Evolutionary conservation across 1,140 invertebrate genomes (phyloP).

Genomic region (Drosophila tani): DNA sequence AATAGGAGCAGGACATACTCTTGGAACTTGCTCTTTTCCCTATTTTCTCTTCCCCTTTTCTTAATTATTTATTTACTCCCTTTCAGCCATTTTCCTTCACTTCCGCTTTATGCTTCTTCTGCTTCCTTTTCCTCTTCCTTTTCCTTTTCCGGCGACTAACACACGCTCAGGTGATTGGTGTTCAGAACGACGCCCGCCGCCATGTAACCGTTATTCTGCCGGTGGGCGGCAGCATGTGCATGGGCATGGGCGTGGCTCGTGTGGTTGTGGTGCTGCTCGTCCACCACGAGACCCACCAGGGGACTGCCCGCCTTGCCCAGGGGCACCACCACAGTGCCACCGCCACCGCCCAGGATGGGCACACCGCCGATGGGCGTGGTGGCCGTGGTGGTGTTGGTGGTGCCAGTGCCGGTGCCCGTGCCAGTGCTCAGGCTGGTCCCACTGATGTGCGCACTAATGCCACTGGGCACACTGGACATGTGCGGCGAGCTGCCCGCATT

Average conservation of each 20-base stretch:
- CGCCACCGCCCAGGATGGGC: slow-evolving; percentile 5
- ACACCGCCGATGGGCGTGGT: slow-evolving; percentile 76
- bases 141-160: slow-evolving; percentile 52
- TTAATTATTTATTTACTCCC: background rate
- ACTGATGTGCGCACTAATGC: slow-evolving; percentile 82
- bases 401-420: slow-evolving; percentile 65
- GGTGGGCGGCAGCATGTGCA: slow-evolving; percentile 35
- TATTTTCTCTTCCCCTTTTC: no score
- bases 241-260: slow-evolving; percentile 49
- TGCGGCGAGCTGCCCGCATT: slow-evolving; percentile 33
- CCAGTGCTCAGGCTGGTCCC: slow-evolving; percentile 79
- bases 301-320: slow-evolving; percentile 61
- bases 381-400: slow-evolving; percentile 69
- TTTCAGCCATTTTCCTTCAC: background rate
- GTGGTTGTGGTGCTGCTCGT: slow-evolving; percentile 50
- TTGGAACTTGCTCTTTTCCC: no score
- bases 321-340: slow-evolving; percentile 28
- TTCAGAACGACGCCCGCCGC: slow-evolving; percentile 81
- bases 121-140: background rate
- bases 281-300: slow-evolving; percentile 56
- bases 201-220: slow-evolving; percentile 71
- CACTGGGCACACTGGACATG: slow-evolving; percentile 81
- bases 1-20: no score
- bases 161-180: slow-evolving; percentile 82
- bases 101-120: background rate